phyloP scores from a whole-genome alignment of 2,888 invertebrate genomes.

The Yponomeuta plumbellus region DNA sequence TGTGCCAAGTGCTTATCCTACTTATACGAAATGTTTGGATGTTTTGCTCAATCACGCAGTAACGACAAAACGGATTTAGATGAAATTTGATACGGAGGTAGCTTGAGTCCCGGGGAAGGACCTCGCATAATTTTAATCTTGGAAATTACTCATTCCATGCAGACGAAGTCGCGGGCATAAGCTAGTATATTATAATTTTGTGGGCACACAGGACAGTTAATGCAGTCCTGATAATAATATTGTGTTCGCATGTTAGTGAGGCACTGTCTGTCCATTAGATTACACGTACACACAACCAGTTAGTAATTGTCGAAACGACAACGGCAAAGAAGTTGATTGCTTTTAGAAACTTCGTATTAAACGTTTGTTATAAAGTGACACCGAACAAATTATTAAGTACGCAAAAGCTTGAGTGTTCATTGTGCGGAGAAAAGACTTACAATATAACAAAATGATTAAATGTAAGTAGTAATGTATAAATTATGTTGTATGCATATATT shows the following conservation, averaged over 20 bases:
- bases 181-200: too few species aligned
- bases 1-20: too few species aligned
- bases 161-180: too few species aligned
- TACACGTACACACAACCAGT: neutral
- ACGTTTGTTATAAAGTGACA: neutral
- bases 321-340: neutral
- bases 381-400: too few species aligned
- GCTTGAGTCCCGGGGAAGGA: too few species aligned
- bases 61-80: too few species aligned
- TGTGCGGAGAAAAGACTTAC: neutral
- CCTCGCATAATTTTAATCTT: too few species aligned
- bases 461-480: conserved; percentile 29
- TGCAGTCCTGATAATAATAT: neutral
- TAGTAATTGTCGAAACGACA: neutral
- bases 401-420: neutral
- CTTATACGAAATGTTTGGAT: too few species aligned
- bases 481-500: too few species aligned
- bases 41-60: too few species aligned
- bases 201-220: neutral
- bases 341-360: neutral
- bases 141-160: too few species aligned
- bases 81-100: too few species aligned
- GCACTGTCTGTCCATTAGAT: conserved; percentile 25
- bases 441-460: conserved; percentile 36
- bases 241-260: conserved; percentile 27